Evolutionary conservation across 1,140 invertebrate genomes (phyloP).

Genomic region (silkworm (Bombyx mori)): DNA sequence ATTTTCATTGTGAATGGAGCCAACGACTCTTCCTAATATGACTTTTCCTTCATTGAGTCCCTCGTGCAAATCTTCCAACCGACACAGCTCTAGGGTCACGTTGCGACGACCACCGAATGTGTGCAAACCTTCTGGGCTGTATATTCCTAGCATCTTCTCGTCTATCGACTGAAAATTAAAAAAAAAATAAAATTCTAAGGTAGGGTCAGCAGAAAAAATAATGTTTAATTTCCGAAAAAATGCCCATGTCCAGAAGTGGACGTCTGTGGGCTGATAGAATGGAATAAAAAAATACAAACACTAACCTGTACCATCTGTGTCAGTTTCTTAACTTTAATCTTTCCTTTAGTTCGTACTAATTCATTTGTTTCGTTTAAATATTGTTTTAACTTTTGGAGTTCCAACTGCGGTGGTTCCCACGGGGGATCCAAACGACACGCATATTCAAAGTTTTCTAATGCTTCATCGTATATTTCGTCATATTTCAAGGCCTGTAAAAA

Average conservation of each 20-base stretch:
- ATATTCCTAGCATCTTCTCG: slow-evolving; percentile 43
- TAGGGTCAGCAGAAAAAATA: too few species aligned
- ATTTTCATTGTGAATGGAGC: slow-evolving; percentile 81
- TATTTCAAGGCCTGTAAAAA: slow-evolving; percentile 81
- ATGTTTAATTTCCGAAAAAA: too few species aligned
- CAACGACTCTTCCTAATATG: slow-evolving; percentile 85
- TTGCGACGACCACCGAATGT: slow-evolving; percentile 29
- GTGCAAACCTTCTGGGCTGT: slow-evolving; percentile 29
- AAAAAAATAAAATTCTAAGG: too few species aligned
- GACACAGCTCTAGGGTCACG: slow-evolving; percentile 24
- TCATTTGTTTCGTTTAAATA: slow-evolving; percentile 79
- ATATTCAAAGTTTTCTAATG: slow-evolving; percentile 78
- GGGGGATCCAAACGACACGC: slow-evolving; percentile 80
- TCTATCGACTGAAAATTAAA: slow-evolving; percentile 40
- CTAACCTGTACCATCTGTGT: slow-evolving; percentile 75
- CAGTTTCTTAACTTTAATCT: slow-evolving; percentile 80
- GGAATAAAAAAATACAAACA: too few species aligned
- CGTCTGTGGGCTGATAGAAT: too few species aligned
- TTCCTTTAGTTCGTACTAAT: slow-evolving; percentile 79
- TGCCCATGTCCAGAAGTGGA: too few species aligned
- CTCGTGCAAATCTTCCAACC: slow-evolving; percentile 33
- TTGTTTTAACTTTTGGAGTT: slow-evolving; percentile 75
- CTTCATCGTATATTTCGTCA: slow-evolving; percentile 82
- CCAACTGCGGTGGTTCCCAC: slow-evolving; percentile 78
- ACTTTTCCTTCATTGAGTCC: slow-evolving; percentile 74